Evolutionary conservation across 1,140 invertebrate genomes (phyloP).

Genomic region (Lepidostoma basale): DNA sequence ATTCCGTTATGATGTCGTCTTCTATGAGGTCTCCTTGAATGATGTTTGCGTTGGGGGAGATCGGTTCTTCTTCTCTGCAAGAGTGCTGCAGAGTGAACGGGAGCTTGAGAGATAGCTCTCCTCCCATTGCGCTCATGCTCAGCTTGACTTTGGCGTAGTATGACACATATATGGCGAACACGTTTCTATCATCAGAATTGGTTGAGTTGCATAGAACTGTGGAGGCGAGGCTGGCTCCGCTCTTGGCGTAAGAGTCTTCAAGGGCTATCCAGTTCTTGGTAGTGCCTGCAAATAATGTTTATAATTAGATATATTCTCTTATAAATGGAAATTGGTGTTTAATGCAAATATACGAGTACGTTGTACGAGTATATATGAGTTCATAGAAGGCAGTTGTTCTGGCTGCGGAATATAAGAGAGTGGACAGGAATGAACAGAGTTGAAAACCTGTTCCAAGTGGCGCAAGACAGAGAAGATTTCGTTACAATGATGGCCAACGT

Average conservation of each 20-base stretch:
- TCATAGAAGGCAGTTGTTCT: too few relatives aligned
- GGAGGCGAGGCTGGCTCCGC: conserved; percentile 70
- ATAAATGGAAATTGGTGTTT: too few relatives aligned
- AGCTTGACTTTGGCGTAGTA: conserved; percentile 89
- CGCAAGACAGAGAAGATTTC: too few relatives aligned
- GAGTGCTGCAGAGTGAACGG: conserved; percentile 73
- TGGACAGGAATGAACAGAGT: too few relatives aligned
- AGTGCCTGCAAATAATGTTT: conserved; percentile 59
- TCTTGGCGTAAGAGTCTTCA: conserved; percentile 76
- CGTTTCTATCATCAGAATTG: conserved; percentile 74
- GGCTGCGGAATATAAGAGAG: too few relatives aligned
- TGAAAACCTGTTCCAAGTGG: too few relatives aligned
- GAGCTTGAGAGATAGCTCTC: conserved; percentile 77
- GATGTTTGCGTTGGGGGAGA: conserved; percentile 40
- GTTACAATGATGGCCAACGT: too few relatives aligned
- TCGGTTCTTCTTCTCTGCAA: conserved; percentile 58
- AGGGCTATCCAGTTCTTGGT: conserved; percentile 85
- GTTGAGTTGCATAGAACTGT: conserved; percentile 68
- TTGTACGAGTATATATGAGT: too few relatives aligned
- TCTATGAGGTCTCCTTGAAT: conserved; percentile 11
- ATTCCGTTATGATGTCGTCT: conserved; percentile 16
- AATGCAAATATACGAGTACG: too few relatives aligned
- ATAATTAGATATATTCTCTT: too few relatives aligned
- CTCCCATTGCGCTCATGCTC: conserved; percentile 77
- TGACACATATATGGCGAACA: conserved; percentile 88